A percentile compares a stretch with the other conserved stretches of the same genome.
phyloP scores from a whole-genome alignment of 2,797 vertebrate genomes.

The Oreochromis grahami region DNA sequence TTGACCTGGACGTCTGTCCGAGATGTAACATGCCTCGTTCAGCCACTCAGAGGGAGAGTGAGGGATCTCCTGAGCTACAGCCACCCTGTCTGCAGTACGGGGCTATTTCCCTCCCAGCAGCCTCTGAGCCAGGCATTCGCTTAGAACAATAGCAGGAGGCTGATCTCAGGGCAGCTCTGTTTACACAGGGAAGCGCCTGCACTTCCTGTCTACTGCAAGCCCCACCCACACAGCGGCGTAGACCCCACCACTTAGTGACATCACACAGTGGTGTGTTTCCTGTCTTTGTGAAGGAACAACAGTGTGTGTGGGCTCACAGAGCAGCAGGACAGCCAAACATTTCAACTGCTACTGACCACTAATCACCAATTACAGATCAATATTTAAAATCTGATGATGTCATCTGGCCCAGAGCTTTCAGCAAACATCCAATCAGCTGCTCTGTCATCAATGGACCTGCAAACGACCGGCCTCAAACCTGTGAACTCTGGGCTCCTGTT shows the following conservation, averaged over 20 bases:
- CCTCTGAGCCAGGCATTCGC: neutral
- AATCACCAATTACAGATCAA: neutral
- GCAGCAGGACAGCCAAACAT: neutral
- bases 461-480: neutral
- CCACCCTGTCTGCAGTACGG: neutral
- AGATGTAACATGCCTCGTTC: neutral
- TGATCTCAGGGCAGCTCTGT: constrained; percentile 52
- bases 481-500: neutral
- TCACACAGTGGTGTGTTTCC: constrained; percentile 36
- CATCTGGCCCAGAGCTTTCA: neutral
- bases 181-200: constrained; percentile 65
- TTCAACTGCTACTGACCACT: neutral
- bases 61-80: neutral
- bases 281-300: constrained; percentile 47
- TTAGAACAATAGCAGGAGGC: constrained; percentile 73
- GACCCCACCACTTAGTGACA: constrained; percentile 4
- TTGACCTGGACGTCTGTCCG: neutral
- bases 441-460: neutral
- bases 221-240: neutral
- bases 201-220: constrained; percentile 39
- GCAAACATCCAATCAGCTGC: neutral
- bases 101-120: neutral
- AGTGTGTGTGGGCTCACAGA: neutral
- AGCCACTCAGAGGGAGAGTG: neutral
- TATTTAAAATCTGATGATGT: neutral